Conservation (phyloP, 1,140 invertebrate species). For the Pogonus chalceus region DNA sequence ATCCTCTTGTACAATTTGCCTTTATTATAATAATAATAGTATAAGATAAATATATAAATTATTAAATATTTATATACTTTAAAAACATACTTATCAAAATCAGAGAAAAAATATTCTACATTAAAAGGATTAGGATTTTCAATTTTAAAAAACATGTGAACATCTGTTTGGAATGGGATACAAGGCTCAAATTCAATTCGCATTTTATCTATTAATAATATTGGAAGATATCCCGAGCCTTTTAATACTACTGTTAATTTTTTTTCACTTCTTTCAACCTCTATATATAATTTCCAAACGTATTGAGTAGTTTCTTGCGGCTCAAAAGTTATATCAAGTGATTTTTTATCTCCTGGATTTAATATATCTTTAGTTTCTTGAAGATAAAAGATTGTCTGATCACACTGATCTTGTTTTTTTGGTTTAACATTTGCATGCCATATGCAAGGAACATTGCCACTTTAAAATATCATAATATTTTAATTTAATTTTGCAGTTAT, state of each 20-base stretch:
- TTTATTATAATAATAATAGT: neutral
- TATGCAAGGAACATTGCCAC: constrained; percentile 32
- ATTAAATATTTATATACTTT: neutral
- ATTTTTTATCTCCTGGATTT: constrained; percentile 12
- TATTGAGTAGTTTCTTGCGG: constrained; percentile 19
- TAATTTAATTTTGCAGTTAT: constrained; percentile 2
- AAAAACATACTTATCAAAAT: constrained; percentile 35
- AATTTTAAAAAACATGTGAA: constrained; percentile 28
- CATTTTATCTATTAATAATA: constrained; percentile 28
- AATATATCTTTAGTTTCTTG: constrained; percentile 21
- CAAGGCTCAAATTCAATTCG: constrained; percentile 29
- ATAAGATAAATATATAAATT: neutral
- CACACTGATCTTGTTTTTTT: constrained; percentile 14
- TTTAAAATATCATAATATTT: constrained; percentile 18
- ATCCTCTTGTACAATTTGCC: constrained; percentile 20
- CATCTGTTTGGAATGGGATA: constrained; percentile 28
- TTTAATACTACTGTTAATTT: constrained; percentile 22
- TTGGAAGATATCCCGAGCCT: constrained; percentile 31
- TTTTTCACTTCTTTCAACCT: constrained; percentile 26
- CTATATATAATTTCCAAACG: constrained; percentile 26
- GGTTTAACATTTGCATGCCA: constrained; percentile 29
- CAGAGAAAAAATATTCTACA: constrained; percentile 36
- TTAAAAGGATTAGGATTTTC: constrained; percentile 32
- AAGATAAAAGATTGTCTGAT: constrained; percentile 17
- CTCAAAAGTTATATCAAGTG: constrained; percentile 24